Conservation (phyloP, 2,797 vertebrate species). For the Lepidocolaptes lacrymiger region DNA sequence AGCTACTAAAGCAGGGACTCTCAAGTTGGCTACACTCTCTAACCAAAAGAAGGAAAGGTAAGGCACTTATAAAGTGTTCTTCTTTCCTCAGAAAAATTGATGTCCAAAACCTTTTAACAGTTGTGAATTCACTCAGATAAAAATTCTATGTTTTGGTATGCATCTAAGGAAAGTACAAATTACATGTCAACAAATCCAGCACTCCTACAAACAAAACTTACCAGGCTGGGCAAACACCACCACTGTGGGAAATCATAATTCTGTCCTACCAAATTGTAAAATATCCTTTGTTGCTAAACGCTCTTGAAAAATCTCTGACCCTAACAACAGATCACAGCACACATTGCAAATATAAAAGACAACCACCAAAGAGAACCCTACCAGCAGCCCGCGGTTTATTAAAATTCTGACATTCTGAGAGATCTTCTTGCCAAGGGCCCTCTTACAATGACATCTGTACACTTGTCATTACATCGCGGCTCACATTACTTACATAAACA, state of each 20-base stretch:
- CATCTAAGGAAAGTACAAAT: neutral
- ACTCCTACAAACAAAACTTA: neutral
- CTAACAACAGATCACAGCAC: conserved; percentile 12
- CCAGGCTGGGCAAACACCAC: neutral
- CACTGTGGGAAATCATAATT: neutral
- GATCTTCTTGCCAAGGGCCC: conserved; percentile 81
- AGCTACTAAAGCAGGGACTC: neutral
- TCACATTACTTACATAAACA: conserved; percentile 78
- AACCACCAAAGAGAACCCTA: conserved; percentile 50
- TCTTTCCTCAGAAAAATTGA: neutral
- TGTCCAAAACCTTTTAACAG: neutral
- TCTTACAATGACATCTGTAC: conserved; percentile 85
- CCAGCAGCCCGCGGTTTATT: conserved; percentile 60
- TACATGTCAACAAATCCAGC: neutral
- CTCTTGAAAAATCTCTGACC: conserved; percentile 10
- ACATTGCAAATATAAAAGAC: conserved; percentile 43
- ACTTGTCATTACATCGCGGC: conserved; percentile 80
- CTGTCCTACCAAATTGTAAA: neutral
- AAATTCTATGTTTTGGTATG: neutral
- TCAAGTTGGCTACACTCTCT: neutral
- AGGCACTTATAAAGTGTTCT: neutral
- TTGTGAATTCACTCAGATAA: neutral
- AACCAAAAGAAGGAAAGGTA: neutral
- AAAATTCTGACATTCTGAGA: conserved; percentile 73
- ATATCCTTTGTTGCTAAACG: conserved; percentile 24